Evolutionary conservation across 2,113 vertebrate species (phyloP).

Genomic region (Leptosomus discolor): DNA sequence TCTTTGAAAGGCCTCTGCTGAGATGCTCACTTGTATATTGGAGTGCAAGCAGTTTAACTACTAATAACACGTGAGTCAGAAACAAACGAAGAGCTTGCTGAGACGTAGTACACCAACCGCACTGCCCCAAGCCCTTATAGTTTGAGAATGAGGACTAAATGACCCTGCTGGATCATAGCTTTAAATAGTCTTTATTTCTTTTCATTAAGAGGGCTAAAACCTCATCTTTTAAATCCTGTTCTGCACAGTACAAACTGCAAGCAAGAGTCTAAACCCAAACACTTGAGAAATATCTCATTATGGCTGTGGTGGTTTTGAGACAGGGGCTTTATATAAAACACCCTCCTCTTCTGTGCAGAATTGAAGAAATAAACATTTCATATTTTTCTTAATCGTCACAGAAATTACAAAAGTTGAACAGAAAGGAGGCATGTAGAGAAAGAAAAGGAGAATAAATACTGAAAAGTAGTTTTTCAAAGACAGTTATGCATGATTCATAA

Average conservation of each 20-base stretch:
- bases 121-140: fast-evolving
- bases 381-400: not conserved
- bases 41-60: not conserved
- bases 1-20: not conserved
- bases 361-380: not conserved
- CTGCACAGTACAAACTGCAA: not conserved
- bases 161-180: not conserved
- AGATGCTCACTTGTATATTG: not conserved
- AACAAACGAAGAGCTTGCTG: not conserved
- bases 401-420: not conserved
- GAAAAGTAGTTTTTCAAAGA: not conserved
- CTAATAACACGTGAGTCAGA: not conserved
- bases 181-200: not conserved
- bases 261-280: not conserved
- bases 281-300: not conserved
- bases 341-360: not conserved
- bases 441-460: not conserved
- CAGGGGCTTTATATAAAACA: not conserved
- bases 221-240: not conserved
- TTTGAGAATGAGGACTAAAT: not conserved
- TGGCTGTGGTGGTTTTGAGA: not conserved
- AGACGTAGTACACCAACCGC: not conserved
- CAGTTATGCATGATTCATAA: not conserved
- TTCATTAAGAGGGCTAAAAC: not conserved
- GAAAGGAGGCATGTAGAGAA: not conserved